These are phyloP conservation scores for Coelopa pilipes DNA, from an alignment of 2,888 invertebrate species.

Conservation along the genomic window DNA sequence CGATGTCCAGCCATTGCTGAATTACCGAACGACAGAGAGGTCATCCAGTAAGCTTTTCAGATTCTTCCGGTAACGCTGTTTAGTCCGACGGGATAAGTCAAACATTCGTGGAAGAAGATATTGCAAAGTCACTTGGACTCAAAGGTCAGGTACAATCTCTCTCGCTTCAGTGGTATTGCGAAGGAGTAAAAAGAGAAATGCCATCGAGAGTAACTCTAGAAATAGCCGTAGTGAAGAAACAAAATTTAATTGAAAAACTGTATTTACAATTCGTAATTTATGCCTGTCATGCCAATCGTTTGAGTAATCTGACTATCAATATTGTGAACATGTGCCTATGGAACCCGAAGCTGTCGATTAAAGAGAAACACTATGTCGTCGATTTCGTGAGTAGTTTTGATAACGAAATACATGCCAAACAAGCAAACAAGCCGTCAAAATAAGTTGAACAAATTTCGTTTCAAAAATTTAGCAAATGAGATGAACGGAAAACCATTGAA, in stretches of 20 bases:
- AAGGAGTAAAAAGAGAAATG: not conserved
- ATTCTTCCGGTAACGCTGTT: too few species aligned
- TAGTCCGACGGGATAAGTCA: too few species aligned
- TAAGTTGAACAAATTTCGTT: not conserved
- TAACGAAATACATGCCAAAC: not conserved
- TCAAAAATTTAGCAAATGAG: not conserved
- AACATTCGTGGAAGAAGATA: too few species aligned
- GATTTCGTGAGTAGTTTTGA: conserved; percentile 12
- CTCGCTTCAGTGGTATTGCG: conserved; percentile 4
- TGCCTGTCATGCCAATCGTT: not conserved
- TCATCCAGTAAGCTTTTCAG: too few species aligned
- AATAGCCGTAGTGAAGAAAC: not conserved
- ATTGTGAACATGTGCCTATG: not conserved
- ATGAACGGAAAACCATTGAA: not conserved
- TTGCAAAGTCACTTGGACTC: not conserved
- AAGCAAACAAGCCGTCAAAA: conserved; percentile 7
- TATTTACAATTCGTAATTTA: not conserved
- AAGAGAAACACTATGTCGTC: conserved; percentile 25
- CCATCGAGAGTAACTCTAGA: not conserved
- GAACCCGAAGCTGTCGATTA: conserved; percentile 8
- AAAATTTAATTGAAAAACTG: not conserved
- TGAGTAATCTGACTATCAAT: not conserved
- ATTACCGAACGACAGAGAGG: too few species aligned
- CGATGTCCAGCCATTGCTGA: too few species aligned
- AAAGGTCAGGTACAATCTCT: not conserved